Conservation (phyloP, 2,113 vertebrate genomes). For the Percopsis transmontana region DNA sequence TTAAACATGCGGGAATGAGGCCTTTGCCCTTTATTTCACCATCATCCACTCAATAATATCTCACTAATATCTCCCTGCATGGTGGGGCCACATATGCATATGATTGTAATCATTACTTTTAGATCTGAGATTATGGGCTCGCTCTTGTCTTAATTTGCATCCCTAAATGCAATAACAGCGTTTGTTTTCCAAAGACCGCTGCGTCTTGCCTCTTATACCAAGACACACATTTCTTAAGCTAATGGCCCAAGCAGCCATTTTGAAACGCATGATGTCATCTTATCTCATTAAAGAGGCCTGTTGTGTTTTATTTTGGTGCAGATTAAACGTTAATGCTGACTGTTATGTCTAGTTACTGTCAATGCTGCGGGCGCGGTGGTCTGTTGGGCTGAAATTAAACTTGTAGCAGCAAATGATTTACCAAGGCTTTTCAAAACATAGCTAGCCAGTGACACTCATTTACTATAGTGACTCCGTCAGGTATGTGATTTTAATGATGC, state of each 20-base stretch:
- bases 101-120: constrained; percentile 21
- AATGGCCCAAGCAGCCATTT: not conserved
- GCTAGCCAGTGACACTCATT: constrained; percentile 59
- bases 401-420: constrained; percentile 47
- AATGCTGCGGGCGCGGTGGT: constrained; percentile 19
- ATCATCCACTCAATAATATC: constrained; percentile 12
- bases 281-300: constrained; percentile 22
- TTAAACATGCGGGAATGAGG: constrained; percentile 30
- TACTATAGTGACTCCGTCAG: constrained; percentile 55
- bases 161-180: constrained; percentile 29
- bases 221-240: constrained; percentile 2
- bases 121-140: constrained; percentile 26
- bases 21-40: constrained; percentile 23
- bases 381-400: constrained; percentile 40
- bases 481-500: constrained; percentile 71
- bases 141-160: constrained; percentile 33
- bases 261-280: not conserved
- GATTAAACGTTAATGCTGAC: constrained; percentile 45
- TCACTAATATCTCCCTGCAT: constrained; percentile 9
- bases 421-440: constrained; percentile 36
- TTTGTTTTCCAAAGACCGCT: constrained; percentile 42
- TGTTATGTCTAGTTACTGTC: constrained; percentile 35
- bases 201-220: constrained; percentile 23
- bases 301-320: constrained; percentile 27
- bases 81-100: constrained; percentile 20